phyloP scores from a whole-genome alignment of 1,140 invertebrate species.

The Drosophila persimilis region DNA sequence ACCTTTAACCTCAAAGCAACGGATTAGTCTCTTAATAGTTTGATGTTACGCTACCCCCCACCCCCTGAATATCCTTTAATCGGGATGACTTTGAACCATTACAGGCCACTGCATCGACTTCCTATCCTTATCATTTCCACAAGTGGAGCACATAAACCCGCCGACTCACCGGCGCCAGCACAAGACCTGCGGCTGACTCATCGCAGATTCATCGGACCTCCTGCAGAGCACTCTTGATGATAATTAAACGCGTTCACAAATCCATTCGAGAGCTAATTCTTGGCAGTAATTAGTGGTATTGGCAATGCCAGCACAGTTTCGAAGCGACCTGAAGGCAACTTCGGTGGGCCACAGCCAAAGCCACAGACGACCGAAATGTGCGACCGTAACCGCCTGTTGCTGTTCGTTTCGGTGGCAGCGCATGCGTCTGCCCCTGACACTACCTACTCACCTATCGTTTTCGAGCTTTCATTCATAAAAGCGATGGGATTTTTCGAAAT shows the following conservation, averaged over 20 bases:
- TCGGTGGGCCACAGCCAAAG: constrained; percentile 12
- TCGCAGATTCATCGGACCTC: background rate
- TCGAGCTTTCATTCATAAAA: constrained; percentile 71
- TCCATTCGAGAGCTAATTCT: constrained; percentile 30
- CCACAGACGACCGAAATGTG: constrained; percentile 9
- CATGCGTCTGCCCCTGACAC: constrained; percentile 40
- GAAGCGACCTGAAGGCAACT: constrained; percentile 13
- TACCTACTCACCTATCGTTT: background rate
- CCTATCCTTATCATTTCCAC: constrained; percentile 27
- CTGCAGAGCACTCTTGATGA: constrained; percentile 7
- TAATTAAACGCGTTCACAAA: constrained; percentile 35
- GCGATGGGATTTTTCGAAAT: constrained; percentile 36
- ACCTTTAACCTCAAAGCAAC: no score
- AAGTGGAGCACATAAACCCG: constrained; percentile 29
- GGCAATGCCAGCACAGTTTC: constrained; percentile 24
- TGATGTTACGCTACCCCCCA: background rate
- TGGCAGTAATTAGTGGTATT: constrained; percentile 28
- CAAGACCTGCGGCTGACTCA: background rate
- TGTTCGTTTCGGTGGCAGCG: constrained; percentile 20
- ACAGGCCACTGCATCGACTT: constrained; percentile 25
- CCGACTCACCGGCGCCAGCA: constrained; percentile 25
- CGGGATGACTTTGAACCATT: constrained; percentile 51
- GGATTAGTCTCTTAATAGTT: no score
- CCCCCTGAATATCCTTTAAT: background rate
- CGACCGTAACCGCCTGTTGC: constrained; percentile 40